A percentile compares a stretch with the other conserved stretches of the same genome.
Conservation (phyloP, 2,113 vertebrate species). For the Piprites chloris region DNA sequence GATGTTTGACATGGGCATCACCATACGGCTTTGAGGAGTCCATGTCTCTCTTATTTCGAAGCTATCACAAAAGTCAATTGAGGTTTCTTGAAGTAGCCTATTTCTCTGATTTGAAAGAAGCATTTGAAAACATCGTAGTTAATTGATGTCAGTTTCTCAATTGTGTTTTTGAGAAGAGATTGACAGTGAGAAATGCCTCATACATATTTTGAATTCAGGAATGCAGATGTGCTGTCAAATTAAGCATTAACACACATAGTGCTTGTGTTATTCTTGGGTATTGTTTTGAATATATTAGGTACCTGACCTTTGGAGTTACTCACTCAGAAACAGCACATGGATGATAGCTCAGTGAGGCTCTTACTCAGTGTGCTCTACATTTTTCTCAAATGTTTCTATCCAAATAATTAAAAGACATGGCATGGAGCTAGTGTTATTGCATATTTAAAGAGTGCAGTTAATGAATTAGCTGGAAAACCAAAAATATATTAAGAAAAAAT, state of each 20-base stretch:
- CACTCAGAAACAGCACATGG: background rate
- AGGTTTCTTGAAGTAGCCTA: background rate
- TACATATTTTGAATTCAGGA: conserved; percentile 46
- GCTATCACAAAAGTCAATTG: background rate
- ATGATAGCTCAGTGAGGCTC: background rate
- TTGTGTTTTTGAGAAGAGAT: conserved; percentile 40
- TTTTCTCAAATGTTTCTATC: background rate
- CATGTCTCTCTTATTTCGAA: background rate
- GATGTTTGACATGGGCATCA: background rate
- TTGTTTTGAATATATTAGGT: conserved; percentile 28
- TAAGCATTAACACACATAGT: conserved; percentile 26
- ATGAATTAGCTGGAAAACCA: background rate
- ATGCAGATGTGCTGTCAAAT: conserved; percentile 59
- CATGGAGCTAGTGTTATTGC: background rate
- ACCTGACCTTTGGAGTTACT: conserved; percentile 18
- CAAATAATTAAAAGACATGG: background rate
- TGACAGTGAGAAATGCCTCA: conserved; percentile 46
- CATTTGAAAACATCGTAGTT: conserved; percentile 44
- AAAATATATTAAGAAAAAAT: background rate
- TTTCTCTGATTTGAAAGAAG: conserved; percentile 45
- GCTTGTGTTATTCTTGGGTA: background rate
- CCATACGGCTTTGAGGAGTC: background rate
- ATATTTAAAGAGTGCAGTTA: background rate
- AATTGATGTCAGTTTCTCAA: conserved; percentile 59
- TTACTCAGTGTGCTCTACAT: background rate